A percentile compares a stretch with the other conserved stretches of the same genome.
phyloP scores from a whole-genome alignment of 2,888 invertebrate species.

The Platycnemis pennipes region DNA sequence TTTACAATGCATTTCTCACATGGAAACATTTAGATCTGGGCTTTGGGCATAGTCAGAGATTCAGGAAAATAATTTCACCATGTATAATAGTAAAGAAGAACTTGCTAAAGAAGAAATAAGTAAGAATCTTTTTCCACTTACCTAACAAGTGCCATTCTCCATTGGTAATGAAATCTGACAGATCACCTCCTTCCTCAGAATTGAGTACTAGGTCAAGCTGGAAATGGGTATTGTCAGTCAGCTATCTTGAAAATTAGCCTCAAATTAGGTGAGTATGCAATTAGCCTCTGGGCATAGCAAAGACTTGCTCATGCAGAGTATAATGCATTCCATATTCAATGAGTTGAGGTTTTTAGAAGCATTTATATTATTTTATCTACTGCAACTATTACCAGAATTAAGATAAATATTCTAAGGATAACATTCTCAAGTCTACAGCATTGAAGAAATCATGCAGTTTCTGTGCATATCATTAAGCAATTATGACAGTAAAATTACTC shows the following conservation, averaged over 20 bases:
- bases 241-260: slow-evolving; percentile 39
- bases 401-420: slow-evolving; percentile 12
- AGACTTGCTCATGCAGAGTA: background rate
- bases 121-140: slow-evolving; percentile 80
- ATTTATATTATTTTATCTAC: slow-evolving; percentile 14
- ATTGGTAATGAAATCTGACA: slow-evolving; percentile 98
- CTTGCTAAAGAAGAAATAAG: background rate
- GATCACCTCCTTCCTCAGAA: slow-evolving; percentile 95
- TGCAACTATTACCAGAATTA: background rate
- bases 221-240: slow-evolving; percentile 73
- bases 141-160: slow-evolving; percentile 99
- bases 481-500: background rate
- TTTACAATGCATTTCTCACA: background rate
- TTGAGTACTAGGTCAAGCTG: slow-evolving; percentile 98
- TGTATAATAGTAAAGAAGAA: background rate
- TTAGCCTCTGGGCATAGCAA: slow-evolving; percentile 23
- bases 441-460: background rate
- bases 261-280: background rate
- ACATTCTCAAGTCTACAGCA: slow-evolving; percentile 7
- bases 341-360: background rate
- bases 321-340: slow-evolving; percentile 32
- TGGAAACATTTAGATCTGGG: background rate
- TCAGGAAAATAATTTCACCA: background rate
- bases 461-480: slow-evolving; percentile 5
- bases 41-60: too few relatives aligned